phyloP scores from a whole-genome alignment of 2,888 invertebrate species.

The Leptothorax acervorum region DNA sequence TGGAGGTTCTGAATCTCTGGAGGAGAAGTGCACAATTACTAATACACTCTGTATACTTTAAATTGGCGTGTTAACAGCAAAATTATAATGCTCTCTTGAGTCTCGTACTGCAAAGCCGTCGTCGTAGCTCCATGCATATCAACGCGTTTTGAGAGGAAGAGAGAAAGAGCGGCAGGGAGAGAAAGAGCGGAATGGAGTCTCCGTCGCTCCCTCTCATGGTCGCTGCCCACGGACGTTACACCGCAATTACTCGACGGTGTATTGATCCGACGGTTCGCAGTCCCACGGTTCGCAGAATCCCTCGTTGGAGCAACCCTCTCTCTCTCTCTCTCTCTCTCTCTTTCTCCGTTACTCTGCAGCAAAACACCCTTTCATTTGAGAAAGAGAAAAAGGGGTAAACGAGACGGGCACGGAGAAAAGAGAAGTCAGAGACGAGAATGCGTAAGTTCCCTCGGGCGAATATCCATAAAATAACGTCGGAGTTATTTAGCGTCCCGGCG shows the following conservation, averaged over 20 bases:
- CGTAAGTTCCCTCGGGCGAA: slow-evolving; percentile 44
- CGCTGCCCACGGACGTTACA: slow-evolving; percentile 72
- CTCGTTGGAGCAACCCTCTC: slow-evolving; percentile 65
- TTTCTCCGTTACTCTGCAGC: slow-evolving; percentile 42
- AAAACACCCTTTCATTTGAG: slow-evolving; percentile 67
- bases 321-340: slow-evolving; percentile 37
- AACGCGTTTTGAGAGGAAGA: slow-evolving; percentile 62
- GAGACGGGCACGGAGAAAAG: slow-evolving; percentile 48
- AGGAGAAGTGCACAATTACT: neutral
- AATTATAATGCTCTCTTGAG: slow-evolving; percentile 42
- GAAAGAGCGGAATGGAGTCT: slow-evolving; percentile 43
- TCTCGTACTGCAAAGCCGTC: slow-evolving; percentile 27
- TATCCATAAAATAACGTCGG: slow-evolving; percentile 51
- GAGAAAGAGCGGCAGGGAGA: slow-evolving; percentile 19
- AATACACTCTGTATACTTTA: slow-evolving; percentile 18
- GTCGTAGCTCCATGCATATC: slow-evolving; percentile 66
- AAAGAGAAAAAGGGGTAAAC: slow-evolving; percentile 61
- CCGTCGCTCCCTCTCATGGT: slow-evolving; percentile 66
- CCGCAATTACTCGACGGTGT: slow-evolving; percentile 76
- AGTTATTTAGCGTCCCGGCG: slow-evolving; percentile 43
- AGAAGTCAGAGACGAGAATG: slow-evolving; percentile 39
- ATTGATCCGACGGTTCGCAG: slow-evolving; percentile 75
- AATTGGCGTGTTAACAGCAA: slow-evolving; percentile 40
- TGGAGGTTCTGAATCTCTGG: neutral
- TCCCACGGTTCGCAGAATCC: slow-evolving; percentile 76